Evolutionary conservation across 1,140 invertebrate species (phyloP), one percentile per base, ranked within the genome.

Genomic region (Gryon sp.): DNA sequence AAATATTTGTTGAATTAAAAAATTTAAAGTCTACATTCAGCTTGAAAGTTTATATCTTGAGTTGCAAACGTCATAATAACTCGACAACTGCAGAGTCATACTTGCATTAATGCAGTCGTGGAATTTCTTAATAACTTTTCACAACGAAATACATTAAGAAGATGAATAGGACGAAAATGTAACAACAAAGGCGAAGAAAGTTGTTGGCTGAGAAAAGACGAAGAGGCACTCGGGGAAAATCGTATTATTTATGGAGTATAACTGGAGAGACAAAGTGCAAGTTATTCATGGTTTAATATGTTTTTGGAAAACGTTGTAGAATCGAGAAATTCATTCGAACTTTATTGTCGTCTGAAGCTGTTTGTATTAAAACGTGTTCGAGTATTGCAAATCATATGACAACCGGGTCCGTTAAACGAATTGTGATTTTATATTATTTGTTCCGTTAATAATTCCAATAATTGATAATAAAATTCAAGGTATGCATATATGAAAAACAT

Each of bases 101-200:
- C 22, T 28, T 11, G 63, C 40, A 57, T 19, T 57, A 70, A 69
- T 69, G 57, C 52, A 70, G 50, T 63, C 20, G 41, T 65, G 65
- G 59, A 63, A 69, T 76, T 76, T 76, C 65, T 76, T 70, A 76
- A 69, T 69, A 69, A 69, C 50, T 76, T 76, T 76, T 63, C 59
- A 50, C 34, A 34, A 40, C 34, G 63, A 63, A 76, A 43, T 20
- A 38, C 62, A 76, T 76, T 69, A 69, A 24, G 63, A 52, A 48
- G 63, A 69, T 76, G 63, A 63, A 76, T 76, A 57, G 57, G 32
- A 57, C 5, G 48, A 69, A 76, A 69, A 40, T 55, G 19, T 53
- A 50, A 36, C 48, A 60, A 66, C 38, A 57, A 69, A 68, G 50
- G 40, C 38, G 11, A 63, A 50, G 63, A 68, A 69, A 69, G 55